A percentile compares a stretch with the other conserved stretches of the same genome.
phyloP scores from a whole-genome alignment of 2,113 vertebrate species.

The Elephas maximus region DNA sequence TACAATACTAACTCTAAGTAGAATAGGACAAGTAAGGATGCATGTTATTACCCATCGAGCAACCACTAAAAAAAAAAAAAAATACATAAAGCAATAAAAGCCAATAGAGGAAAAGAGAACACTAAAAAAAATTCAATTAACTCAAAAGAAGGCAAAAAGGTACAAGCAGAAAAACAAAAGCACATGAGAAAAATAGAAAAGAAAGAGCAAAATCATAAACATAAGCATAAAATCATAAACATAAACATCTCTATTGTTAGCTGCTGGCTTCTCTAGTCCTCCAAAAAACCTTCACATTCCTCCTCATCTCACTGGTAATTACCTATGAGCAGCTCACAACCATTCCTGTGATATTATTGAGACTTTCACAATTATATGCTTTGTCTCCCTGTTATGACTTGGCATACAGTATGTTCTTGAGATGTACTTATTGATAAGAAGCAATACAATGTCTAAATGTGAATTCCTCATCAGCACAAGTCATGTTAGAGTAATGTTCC shows the following conservation, averaged over 20 bases:
- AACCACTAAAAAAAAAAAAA: too few relatives aligned
- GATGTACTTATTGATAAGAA: slow-evolving; percentile 4
- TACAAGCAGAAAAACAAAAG: too few relatives aligned
- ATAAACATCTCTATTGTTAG: neutral
- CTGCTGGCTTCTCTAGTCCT: neutral
- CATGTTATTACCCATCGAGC: too few relatives aligned
- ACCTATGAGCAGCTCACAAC: neutral
- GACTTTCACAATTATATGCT: neutral
- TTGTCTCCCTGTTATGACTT: neutral
- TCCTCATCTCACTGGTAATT: neutral
- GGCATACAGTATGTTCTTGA: neutral
- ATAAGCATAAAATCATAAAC: too few relatives aligned
- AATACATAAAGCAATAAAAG: too few relatives aligned
- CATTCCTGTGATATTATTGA: neutral
- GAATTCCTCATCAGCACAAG: neutral
- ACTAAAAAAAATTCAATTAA: too few relatives aligned
- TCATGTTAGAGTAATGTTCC: slow-evolving; percentile 4
- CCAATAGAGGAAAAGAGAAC: too few relatives aligned
- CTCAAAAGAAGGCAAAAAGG: too few relatives aligned
- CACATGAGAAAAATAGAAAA: too few relatives aligned
- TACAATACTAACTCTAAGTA: too few relatives aligned
- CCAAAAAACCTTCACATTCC: neutral
- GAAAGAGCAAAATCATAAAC: too few relatives aligned
- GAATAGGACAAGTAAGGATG: too few relatives aligned
- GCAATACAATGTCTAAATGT: neutral